phyloP scores from a whole-genome alignment of 1,140 invertebrate species.

The Aphelenchoides besseyi region DNA sequence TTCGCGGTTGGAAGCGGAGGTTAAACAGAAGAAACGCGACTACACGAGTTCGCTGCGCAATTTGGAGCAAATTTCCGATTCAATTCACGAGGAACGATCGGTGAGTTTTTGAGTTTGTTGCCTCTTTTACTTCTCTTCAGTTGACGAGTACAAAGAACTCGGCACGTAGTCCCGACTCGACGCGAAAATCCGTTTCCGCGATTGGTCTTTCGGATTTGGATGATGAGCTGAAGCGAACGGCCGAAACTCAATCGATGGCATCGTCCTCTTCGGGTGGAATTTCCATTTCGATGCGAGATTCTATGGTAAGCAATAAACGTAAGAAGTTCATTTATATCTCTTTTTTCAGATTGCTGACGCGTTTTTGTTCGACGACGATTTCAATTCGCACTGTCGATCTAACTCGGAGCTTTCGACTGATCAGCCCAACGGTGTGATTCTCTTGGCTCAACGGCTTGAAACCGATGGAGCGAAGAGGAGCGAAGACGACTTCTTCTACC shows the following conservation, averaged over 20 bases:
- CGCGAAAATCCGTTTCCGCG: slow-evolving; percentile 14
- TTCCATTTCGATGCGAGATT: slow-evolving; percentile 27
- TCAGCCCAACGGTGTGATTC: slow-evolving; percentile 43
- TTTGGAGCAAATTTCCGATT: slow-evolving; percentile 52
- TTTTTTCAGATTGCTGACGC: slow-evolving; percentile 29
- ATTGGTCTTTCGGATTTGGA: slow-evolving; percentile 7
- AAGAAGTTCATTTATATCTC: slow-evolving; percentile 30
- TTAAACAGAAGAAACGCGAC: slow-evolving; percentile 54
- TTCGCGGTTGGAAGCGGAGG: slow-evolving; percentile 46
- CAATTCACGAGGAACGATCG: slow-evolving; percentile 54
- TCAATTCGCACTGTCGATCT: background rate
- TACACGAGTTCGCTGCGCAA: slow-evolving; percentile 57
- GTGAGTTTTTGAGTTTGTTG: slow-evolving; percentile 29
- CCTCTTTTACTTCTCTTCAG: slow-evolving; percentile 27
- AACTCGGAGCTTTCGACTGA: slow-evolving; percentile 23
- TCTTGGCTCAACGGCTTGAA: slow-evolving; percentile 49
- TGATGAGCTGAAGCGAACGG: slow-evolving; percentile 13
- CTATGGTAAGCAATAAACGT: slow-evolving; percentile 32
- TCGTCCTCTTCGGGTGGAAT: slow-evolving; percentile 14
- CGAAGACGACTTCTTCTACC: slow-evolving; percentile 36
- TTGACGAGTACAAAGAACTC: background rate
- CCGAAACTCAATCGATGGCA: slow-evolving; percentile 10
- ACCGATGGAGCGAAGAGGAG: slow-evolving; percentile 34
- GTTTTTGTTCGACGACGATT: slow-evolving; percentile 44
- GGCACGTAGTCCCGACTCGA: slow-evolving; percentile 30